A percentile compares a stretch with the other conserved stretches of the same genome.
These are phyloP conservation scores for Brachionus paranguensis DNA, from an alignment of 1,140 invertebrate genomes.

Conservation along the genomic window DNA sequence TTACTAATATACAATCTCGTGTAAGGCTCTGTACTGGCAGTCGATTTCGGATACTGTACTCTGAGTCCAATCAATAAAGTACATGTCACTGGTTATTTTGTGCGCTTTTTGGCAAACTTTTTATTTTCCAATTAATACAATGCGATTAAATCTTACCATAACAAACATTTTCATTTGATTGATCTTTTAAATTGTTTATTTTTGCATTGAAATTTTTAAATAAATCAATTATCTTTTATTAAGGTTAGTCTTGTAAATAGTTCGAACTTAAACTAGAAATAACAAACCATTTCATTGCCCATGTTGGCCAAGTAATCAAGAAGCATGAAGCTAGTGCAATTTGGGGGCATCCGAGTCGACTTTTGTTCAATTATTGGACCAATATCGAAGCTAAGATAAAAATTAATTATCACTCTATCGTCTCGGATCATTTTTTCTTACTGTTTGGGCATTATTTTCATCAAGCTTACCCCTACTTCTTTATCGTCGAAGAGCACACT, in stretches of 20 bases:
- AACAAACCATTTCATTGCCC: slow-evolving; percentile 18
- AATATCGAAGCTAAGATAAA: slow-evolving; percentile 22
- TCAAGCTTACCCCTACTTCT: slow-evolving; percentile 76
- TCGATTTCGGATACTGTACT: slow-evolving; percentile 19
- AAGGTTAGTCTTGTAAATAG: background rate
- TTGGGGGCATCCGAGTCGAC: background rate
- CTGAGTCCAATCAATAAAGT: slow-evolving; percentile 19
- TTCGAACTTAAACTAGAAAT: background rate
- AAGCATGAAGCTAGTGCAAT: slow-evolving; percentile 17
- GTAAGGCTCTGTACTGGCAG: slow-evolving; percentile 12
- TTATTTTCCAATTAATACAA: background rate
- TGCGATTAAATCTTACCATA: slow-evolving; percentile 12
- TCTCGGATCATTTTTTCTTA: background rate
- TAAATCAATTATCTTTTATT: slow-evolving; percentile 5
- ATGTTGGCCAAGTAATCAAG: background rate
- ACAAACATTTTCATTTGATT: slow-evolving; percentile 12
- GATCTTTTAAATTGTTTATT: slow-evolving; percentile 22
- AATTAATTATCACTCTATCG: background rate
- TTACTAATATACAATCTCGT: slow-evolving; percentile 38
- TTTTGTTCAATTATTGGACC: slow-evolving; percentile 20
- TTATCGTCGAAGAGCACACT: slow-evolving; percentile 75
- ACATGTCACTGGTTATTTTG: slow-evolving; percentile 30
- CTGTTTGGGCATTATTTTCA: slow-evolving; percentile 63
- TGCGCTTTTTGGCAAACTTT: slow-evolving; percentile 3
- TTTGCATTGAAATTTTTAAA: slow-evolving; percentile 19